Evolutionary conservation across 2,888 invertebrate genomes (phyloP), one percentile per base, ranked within the genome.

Genomic region (Rugalucina vietnamica): DNA sequence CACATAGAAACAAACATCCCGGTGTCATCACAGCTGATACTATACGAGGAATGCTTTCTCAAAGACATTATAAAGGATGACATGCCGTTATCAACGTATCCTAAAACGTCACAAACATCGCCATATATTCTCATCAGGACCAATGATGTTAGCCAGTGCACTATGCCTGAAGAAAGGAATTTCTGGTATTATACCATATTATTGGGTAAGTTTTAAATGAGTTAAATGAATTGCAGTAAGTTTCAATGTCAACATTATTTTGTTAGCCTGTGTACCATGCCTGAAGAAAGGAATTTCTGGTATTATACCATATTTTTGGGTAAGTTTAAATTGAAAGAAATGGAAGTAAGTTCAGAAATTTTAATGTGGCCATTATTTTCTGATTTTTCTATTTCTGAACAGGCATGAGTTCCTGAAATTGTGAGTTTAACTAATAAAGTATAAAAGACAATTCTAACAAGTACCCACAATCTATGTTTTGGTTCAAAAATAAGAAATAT

Each of bases 1-100:
- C 73, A 79, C 69, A 71, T 69, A 14, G 84, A 88, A 69, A 86
- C 85, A 4, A 82, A 84, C 70, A 85, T 89, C 77, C 85, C 84
- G 34, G 74, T 81, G 8, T 79, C 82, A 60, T 85, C 85, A n/a
- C 89, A 89, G 76, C 29, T 85, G 12, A 71, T 88, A n/a, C 50
- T 82, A 65, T 87, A 85, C 79, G 89, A 88, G 57, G 88, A 88
- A 29, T 86, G 86, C 37, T 65, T 82, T 27, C 79, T 89, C 49
- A 74, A 78, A 27, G 88, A 86, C 29, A 76, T 86, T 10, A 79
- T 89, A 1, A 81, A 78, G 24, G 81, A 84, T 3, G 78, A 69
- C 2, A 84, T 81, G 37, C 81, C 81, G 0, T 57, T 89, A 2
- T 73, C 57, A 4, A 43, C 50, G 0, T 88, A 88, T 70, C 89